Percentiles rank a stretch among this genome's conserved stretches.
Conservation (phyloP, 2,113 vertebrate genomes). For the Chaetops frenatus region DNA sequence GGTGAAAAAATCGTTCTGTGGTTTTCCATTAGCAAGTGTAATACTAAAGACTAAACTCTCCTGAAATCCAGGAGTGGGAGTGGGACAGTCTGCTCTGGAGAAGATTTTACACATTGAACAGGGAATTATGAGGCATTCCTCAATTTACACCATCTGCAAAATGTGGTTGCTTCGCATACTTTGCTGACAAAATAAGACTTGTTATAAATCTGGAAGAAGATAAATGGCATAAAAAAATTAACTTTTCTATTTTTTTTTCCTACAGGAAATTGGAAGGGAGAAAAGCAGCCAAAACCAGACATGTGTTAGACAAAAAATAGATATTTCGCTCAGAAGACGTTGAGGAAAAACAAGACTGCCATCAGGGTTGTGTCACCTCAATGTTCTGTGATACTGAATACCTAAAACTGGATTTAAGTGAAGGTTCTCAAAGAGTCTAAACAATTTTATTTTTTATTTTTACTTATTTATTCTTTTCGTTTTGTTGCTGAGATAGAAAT, state of each 20-base stretch:
- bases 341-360: background rate
- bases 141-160: constrained; percentile 40
- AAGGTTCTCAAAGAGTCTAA: background rate
- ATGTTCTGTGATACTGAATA: background rate
- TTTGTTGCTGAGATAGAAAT: background rate
- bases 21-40: background rate
- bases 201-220: background rate
- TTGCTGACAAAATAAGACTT: constrained; percentile 23
- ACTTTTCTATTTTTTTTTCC: background rate
- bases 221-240: background rate
- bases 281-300: background rate
- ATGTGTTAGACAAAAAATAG: background rate
- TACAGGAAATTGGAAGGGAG: background rate
- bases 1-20: background rate
- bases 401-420: background rate
- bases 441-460: background rate
- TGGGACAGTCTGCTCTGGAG: constrained; percentile 23
- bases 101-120: background rate
- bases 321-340: background rate
- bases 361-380: background rate
- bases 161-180: background rate
- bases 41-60: background rate
- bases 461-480: background rate
- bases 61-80: constrained; percentile 38
- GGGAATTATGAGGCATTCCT: constrained; percentile 36